phyloP scores from a whole-genome alignment of 35 echinoderm and acorn worm genomes.

The Acanthaster planci region DNA sequence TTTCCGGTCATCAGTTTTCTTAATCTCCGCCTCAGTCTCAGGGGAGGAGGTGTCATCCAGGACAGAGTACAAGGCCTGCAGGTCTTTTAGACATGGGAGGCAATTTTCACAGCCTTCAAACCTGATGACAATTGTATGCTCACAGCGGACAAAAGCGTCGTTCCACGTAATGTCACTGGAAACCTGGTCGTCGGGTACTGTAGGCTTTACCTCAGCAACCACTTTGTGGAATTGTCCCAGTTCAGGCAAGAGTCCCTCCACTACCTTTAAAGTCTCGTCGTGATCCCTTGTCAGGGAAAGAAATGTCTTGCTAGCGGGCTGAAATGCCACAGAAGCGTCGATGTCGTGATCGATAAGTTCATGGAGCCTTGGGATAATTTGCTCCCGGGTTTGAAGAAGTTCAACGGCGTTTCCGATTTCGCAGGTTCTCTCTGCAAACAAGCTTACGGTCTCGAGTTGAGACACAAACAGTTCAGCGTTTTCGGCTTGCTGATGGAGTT shows the following conservation, averaged over 20 bases:
- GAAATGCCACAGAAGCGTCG: neutral
- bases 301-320: neutral
- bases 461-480: neutral
- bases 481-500: neutral
- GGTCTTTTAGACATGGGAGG: too few species aligned
- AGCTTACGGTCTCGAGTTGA: neutral
- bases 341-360: neutral
- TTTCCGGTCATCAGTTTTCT: neutral
- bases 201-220: too few species aligned
- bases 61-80: too few species aligned
- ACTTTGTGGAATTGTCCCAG: neutral
- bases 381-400: neutral
- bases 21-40: neutral
- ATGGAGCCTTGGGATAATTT: neutral
- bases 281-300: neutral
- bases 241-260: neutral
- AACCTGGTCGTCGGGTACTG: neutral
- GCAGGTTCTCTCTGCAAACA: constrained; percentile 22
- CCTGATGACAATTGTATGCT: neutral
- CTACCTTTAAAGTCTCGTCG: neutral
- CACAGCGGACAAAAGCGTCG: neutral
- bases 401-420: constrained; percentile 6
- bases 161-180: neutral
- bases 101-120: neutral
- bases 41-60: too few species aligned